These are phyloP conservation scores for Proteles cristata DNA, from an alignment of 2,113 vertebrate genomes.

Conservation along the genomic window DNA sequence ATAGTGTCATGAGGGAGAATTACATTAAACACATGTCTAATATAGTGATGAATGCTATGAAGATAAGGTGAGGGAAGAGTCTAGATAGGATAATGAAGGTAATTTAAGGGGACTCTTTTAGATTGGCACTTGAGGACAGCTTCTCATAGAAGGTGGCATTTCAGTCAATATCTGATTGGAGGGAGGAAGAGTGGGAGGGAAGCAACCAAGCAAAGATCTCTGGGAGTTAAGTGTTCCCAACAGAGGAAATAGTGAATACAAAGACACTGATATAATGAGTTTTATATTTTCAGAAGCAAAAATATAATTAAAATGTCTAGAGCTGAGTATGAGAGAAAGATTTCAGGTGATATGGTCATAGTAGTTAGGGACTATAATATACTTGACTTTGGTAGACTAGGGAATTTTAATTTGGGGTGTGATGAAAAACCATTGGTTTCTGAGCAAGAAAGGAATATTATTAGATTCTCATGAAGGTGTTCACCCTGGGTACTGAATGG, in stretches of 20 bases:
- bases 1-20: not conserved
- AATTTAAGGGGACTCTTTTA: not conserved
- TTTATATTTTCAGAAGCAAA: not conserved
- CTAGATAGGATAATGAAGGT: not conserved
- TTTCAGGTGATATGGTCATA: not conserved
- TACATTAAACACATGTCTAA: not conserved
- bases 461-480: not conserved
- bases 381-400: not conserved
- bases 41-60: not conserved
- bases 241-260: not conserved
- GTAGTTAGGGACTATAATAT: not conserved
- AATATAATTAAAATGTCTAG: not conserved
- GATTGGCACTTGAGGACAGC: not conserved
- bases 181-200: not conserved
- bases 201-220: not conserved
- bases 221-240: not conserved
- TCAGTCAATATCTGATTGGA: not conserved
- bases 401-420: not conserved
- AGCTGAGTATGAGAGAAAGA: not conserved
- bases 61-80: not conserved
- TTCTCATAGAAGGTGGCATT: not conserved
- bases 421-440: not conserved
- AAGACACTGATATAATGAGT: not conserved
- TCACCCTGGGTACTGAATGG: not conserved
- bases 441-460: not conserved